A percentile compares a stretch with the other conserved stretches of the same genome.
Evolutionary conservation across 1,140 invertebrate genomes (phyloP).

Genomic region (Rhynchophorus ferrugineus): DNA sequence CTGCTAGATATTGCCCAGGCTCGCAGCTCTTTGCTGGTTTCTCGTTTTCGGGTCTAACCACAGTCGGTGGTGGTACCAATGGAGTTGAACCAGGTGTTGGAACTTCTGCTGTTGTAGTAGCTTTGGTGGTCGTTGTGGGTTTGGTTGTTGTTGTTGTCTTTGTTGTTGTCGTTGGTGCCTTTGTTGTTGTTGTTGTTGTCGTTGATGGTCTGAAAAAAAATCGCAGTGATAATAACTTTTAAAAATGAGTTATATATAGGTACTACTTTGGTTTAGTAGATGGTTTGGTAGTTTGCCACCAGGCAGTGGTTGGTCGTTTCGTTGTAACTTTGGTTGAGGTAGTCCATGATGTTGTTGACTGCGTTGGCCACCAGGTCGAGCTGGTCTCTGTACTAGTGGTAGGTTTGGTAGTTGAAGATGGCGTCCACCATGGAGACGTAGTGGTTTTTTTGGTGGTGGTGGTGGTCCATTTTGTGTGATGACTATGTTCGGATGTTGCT

Average conservation of each 20-base stretch:
- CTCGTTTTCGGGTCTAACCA: constrained; percentile 38
- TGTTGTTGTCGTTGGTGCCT: constrained; percentile 25
- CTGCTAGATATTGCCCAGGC: constrained; percentile 56
- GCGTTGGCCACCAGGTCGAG: constrained; percentile 38
- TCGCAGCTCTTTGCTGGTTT: constrained; percentile 43
- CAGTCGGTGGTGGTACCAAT: constrained; percentile 38
- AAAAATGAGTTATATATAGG: not conserved
- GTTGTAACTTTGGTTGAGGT: constrained; percentile 30
- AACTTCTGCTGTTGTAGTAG: constrained; percentile 37
- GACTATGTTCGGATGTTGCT: constrained; percentile 17
- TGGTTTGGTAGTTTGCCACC: constrained; percentile 17
- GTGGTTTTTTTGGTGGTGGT: constrained; percentile 38
- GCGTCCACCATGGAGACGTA: constrained; percentile 35
- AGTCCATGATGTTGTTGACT: constrained; percentile 23
- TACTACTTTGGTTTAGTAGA: not conserved
- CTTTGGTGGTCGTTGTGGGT: constrained; percentile 31
- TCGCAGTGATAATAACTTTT: not conserved
- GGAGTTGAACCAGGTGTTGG: constrained; percentile 20
- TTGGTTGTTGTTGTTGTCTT: too few species aligned
- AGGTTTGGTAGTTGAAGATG: constrained; percentile 37
- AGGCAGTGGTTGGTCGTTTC: constrained; percentile 26
- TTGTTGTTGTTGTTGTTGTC: too few species aligned
- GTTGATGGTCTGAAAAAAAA: too few species aligned
- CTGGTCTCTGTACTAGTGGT: constrained; percentile 36
- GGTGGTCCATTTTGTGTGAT: constrained; percentile 27